Base-by-base conservation (phyloP, 1,140 invertebrate genomes). In the Drosophila leontia region DNA sequence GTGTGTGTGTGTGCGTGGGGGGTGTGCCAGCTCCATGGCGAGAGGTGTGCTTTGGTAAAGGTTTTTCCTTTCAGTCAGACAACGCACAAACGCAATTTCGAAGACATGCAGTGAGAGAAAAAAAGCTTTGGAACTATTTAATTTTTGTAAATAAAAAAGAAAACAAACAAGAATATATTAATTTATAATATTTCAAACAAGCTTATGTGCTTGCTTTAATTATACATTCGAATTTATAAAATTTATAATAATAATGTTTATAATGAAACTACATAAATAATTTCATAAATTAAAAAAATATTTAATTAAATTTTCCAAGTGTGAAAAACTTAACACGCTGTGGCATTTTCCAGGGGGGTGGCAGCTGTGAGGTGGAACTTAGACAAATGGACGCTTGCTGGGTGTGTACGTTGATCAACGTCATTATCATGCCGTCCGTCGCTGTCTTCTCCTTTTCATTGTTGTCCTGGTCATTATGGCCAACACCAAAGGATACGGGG, bases 351-450 rank as follows among this genome's bases (percentile, higher is more conserved):
- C 37, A 37, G 45, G 60, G 9, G 8, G 35, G 19, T 11, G 19
- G 5, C 12, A 23, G 23, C 23, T 2, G 9, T 12, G 17, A 50
- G 47, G 34, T 26, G 57, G 59, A 45, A 42, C 47, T 81, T 86
- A 80, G 80, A 86, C 80, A 86, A 86, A 86, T 86, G 84, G 71
- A 86, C 76, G 80, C 69, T 75, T 51, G 48, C 48, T 72, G 83
- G 79, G 80, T 87, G 83, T 86, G 83, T 86, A 67, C 71, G 79
- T 80, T 84, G 83, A 86, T 86, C 83, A 86, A 87, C 79, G 80
- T 74, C 75, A 78, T 82, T 86, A 78, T 72, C 70, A 70, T 59
- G 65, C 64, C 67, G 65, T 67, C 70, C 65, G 79, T 53, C 69
- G 44, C 60, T 75, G 47, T 50, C 76, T 58, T 58, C 50, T 57